Evolutionary conservation across 35 echinoderm and acorn worm genomes (phyloP), one percentile per base, ranked within the genome.

Genomic region (Diadema setosum): DNA sequence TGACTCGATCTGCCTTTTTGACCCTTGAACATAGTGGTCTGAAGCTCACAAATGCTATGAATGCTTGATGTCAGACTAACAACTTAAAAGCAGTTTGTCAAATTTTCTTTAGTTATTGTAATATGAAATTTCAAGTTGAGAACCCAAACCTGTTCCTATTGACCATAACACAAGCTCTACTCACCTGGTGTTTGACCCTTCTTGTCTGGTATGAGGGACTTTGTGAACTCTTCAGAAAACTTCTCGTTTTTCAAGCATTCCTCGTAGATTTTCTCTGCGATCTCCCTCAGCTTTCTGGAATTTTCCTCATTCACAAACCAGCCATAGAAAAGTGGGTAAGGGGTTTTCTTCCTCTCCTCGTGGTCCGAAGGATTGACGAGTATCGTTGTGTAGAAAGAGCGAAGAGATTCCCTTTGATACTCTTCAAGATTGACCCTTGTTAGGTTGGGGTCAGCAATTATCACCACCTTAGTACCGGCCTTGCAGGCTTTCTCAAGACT

Each of bases 151-250:
- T n/a, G n/a, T n/a, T n/a, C n/a, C n/a, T n/a, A n/a, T n/a, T n/a
- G n/a, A n/a, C n/a, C n/a, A n/a, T n/a, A n/a, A n/a, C n/a, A n/a
- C n/a, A n/a, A n/a, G 27, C n/a, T 14, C 16, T 49, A 8, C 39
- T n/a, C 69, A 88, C 74, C 84, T 82, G 41, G 14, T 70, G 44
- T 61, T 70, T 78, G 63, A 55, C 48, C 32, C 3, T 33, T 34
- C 0, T 80, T 4, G 15, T 29, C 76, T 37, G 90, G 88, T 18
- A 88, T 14, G 27, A 76, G 75, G 69, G 36, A 83, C 80, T 88
- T 87, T 52, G 58, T 34, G 65, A 95, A 95, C 56, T 91, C 89
- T 58, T 95, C 78, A 25, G 45, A 58, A 76, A 95, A 95, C 33
- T 85, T 30, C 3, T 46, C 31, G 3, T 88, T 35, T 55, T 60